phyloP scores from a whole-genome alignment of 2,797 vertebrate genomes.

The Otolemur crassicaudatus region DNA sequence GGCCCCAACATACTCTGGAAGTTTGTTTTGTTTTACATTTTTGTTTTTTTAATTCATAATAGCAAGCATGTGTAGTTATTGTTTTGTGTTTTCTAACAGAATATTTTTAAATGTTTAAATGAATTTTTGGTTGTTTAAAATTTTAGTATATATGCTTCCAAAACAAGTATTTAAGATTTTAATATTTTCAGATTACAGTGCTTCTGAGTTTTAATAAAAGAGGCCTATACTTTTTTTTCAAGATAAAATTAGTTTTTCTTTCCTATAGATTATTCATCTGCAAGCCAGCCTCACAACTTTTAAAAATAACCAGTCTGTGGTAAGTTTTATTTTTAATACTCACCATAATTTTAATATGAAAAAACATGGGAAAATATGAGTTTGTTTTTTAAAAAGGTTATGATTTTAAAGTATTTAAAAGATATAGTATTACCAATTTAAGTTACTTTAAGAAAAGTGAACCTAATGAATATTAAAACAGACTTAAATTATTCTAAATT shows the following conservation, averaged over 20 bases:
- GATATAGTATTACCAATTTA: constrained; percentile 6
- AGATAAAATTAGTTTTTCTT: constrained; percentile 65
- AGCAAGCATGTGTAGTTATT: background rate
- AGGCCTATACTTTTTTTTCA: background rate
- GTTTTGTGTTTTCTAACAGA: constrained; percentile 30
- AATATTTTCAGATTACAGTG: constrained; percentile 2
- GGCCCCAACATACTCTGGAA: background rate
- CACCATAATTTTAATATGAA: background rate
- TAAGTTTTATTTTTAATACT: constrained; percentile 83
- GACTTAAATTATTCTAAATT: background rate
- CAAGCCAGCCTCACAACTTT: constrained; percentile 91
- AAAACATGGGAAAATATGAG: constrained; percentile 7
- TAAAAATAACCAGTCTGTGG: constrained; percentile 91
- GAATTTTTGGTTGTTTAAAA: background rate
- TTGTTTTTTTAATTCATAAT: background rate
- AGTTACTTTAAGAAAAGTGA: constrained; percentile 42
- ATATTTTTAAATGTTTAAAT: constrained; percentile 45
- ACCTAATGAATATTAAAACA: constrained; percentile 19
- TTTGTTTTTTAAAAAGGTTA: background rate
- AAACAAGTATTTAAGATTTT: background rate
- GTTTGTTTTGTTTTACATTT: constrained; percentile 19
- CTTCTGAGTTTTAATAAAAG: constrained; percentile 58
- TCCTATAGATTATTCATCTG: constrained; percentile 92
- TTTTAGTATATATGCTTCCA: background rate
- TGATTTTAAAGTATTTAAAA: constrained; percentile 48